Evolutionary conservation across 2,797 vertebrate genomes (phyloP), one percentile per base, ranked within the genome.

Genomic region (Pantherophis vulpinus): DNA sequence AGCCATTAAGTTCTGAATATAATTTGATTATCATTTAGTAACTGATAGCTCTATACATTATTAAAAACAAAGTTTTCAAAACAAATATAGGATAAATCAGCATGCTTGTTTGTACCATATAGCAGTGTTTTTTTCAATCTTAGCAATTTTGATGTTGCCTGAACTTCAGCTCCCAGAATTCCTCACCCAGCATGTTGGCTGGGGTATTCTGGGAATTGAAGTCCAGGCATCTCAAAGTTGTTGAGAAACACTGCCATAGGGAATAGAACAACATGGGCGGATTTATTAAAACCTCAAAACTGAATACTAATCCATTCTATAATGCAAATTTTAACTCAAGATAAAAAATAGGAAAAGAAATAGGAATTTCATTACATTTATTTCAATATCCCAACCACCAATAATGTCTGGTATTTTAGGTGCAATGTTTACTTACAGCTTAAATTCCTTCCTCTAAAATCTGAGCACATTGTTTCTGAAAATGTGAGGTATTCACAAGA

Each of bases 11-110:
- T 88, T 83, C n/a, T 74, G 27, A 93, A 94, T 86, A 66, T 90
- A 90, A 93, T 93, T 55, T 91, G 20, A 90, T 93, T 29, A 86
- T 93, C 89, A 83, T 93, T 90, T 94, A 93, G 63, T 96, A 94
- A 96, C 95, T 96, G 97, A 96, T 47, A 95, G 93, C 91, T 94
- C 70, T 58, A 60, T 88, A 91, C 47, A 20, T 94, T 95, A 94
- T 91, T 54, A 74, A 95, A 94, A 93, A 95, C 91, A 95, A 93
- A 94, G 93, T 93, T 79, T 63, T 87, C 88, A 93, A 96, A 93
- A 90, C 94, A 32, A 1, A 94, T 88, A 91, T 94, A 91, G 18
- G 37, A 18, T 79, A 79, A 94, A 95, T 23, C 95, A 95, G 23
- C 94, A 93, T 93, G 61, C 93, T 95, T 93, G 70, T 59, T 93